phyloP scores from a whole-genome alignment of 2,113 vertebrate species.

The Chaetops frenatus region DNA sequence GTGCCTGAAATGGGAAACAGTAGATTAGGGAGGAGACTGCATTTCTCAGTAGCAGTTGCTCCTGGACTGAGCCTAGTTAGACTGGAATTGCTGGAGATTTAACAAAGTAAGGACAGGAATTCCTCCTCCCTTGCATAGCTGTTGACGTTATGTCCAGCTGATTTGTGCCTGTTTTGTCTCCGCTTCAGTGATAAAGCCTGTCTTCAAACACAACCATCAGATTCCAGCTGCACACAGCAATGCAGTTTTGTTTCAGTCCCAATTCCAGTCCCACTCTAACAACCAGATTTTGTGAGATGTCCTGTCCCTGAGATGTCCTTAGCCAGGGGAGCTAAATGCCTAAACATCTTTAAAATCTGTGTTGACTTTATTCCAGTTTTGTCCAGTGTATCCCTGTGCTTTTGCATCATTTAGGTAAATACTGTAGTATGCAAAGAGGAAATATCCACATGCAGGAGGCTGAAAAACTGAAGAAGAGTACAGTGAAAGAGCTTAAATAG shows the following conservation, averaged over 20 bases:
- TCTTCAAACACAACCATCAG: background rate
- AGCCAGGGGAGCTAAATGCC: background rate
- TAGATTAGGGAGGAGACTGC: background rate
- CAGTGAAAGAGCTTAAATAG: background rate
- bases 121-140: background rate
- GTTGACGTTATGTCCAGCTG: background rate
- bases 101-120: background rate
- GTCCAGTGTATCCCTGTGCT: background rate
- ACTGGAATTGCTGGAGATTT: background rate
- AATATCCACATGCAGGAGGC: background rate
- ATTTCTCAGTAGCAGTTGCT: background rate
- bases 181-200: background rate
- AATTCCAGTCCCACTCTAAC: background rate
- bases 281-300: background rate
- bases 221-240: constrained; percentile 1
- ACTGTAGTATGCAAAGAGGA: background rate
- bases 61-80: background rate
- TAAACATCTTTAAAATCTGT: background rate
- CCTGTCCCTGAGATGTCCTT: background rate
- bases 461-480: background rate
- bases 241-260: background rate
- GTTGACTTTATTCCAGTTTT: background rate
- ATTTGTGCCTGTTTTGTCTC: background rate
- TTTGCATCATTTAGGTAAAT: background rate
- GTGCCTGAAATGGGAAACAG: background rate